Conservation (phyloP, 2,797 vertebrate genomes). For the Cuculus canorus region DNA sequence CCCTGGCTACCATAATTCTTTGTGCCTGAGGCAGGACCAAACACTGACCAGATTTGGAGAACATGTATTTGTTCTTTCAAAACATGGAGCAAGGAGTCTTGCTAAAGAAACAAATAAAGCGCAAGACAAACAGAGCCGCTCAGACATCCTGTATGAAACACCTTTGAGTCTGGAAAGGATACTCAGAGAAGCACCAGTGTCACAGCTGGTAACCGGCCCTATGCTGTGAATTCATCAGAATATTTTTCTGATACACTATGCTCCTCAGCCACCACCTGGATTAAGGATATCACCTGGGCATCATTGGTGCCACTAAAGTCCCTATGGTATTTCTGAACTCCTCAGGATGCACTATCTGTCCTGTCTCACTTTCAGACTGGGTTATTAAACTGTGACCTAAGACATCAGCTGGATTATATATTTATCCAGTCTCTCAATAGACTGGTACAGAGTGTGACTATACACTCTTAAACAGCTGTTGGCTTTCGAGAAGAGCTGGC, state of each 20-base stretch:
- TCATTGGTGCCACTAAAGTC: background rate
- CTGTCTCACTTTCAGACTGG: background rate
- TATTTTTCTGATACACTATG: background rate
- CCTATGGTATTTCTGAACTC: background rate
- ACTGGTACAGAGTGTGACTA: background rate
- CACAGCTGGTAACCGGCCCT: background rate
- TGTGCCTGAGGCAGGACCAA: background rate
- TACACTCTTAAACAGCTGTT: slow-evolving; percentile 26
- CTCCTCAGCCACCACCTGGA: background rate
- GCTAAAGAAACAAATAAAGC: background rate
- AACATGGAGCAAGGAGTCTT: background rate
- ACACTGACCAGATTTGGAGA: background rate
- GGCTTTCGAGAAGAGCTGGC: slow-evolving; percentile 35
- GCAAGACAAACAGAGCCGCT: background rate
- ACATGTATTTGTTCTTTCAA: background rate
- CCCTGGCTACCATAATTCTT: background rate
- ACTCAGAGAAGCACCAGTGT: background rate
- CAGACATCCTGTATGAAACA: background rate
- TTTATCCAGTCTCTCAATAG: background rate
- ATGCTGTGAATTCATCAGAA: background rate
- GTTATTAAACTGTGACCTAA: background rate
- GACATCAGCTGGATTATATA: background rate
- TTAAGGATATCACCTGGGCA: background rate
- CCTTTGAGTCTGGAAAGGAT: background rate
- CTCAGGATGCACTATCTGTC: background rate